Conservation (phyloP, 37 sponge, comb jelly and placozoan genomes). For the Axinella damicornis region DNA sequence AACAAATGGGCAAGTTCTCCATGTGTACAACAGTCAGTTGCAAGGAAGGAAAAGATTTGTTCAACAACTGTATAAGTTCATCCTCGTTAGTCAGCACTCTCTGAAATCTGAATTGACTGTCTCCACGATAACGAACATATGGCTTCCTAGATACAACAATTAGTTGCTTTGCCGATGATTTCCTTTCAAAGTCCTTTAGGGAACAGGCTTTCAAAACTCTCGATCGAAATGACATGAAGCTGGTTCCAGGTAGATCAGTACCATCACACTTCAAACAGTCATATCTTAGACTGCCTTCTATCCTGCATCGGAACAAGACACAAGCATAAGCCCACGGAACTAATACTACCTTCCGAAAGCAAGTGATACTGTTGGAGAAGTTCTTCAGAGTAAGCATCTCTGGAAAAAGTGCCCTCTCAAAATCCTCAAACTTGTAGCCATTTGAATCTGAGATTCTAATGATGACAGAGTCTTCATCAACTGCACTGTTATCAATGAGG, state of each 20-base stretch:
- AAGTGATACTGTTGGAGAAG: slow-evolving; percentile 31
- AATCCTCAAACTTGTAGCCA: slow-evolving; percentile 36
- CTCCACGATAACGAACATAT: slow-evolving; percentile 46
- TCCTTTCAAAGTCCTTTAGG: slow-evolving; percentile 20
- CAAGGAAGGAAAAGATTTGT: slow-evolving; percentile 20
- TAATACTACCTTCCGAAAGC: slow-evolving; percentile 48
- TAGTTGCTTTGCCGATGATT: slow-evolving; percentile 7
- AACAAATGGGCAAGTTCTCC: slow-evolving; percentile 67
- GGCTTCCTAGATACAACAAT: slow-evolving; percentile 58
- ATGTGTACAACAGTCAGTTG: slow-evolving; percentile 30
- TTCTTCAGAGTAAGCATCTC: slow-evolving; percentile 16
- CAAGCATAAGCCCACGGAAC: slow-evolving; percentile 65
- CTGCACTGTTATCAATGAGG: slow-evolving; percentile 4
- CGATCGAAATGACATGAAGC: slow-evolving; percentile 39
- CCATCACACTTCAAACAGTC: slow-evolving; percentile 62
- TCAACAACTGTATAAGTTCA: slow-evolving; percentile 39
- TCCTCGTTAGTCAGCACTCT: slow-evolving; percentile 64
- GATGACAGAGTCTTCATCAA: not conserved
- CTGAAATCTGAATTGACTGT: slow-evolving; percentile 28
- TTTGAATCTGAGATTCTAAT: slow-evolving; percentile 49
- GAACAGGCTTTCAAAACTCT: slow-evolving; percentile 66
- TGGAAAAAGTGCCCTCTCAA: slow-evolving; percentile 71
- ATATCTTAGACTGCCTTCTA: not conserved
- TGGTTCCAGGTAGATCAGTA: slow-evolving; percentile 25
- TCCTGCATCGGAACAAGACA: slow-evolving; percentile 66